Percentiles rank a stretch among this genome's conserved stretches.
phyloP scores from a whole-genome alignment of 2,797 vertebrate species.

The Rhabdomys pumilio region DNA sequence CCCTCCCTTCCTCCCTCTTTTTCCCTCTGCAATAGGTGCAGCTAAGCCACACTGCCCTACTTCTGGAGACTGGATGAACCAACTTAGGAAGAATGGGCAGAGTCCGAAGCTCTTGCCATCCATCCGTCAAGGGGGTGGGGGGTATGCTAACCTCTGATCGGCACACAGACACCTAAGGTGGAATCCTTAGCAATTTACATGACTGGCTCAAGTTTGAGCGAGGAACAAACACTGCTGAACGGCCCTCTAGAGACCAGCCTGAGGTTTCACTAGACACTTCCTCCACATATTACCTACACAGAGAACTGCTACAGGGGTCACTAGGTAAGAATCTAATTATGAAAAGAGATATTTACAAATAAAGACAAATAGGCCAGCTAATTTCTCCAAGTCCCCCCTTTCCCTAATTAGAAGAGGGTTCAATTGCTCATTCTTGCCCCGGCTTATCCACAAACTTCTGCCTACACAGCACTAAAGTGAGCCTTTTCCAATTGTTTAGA shows the following conservation, averaged over 20 bases:
- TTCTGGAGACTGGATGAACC: neutral
- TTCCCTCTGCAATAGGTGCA: neutral
- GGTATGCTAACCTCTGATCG: neutral
- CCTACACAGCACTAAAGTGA: neutral
- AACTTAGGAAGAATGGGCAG: neutral
- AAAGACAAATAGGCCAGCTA: neutral
- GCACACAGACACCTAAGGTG: fast-evolving
- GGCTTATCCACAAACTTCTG: neutral
- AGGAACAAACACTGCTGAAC: neutral
- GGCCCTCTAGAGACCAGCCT: neutral
- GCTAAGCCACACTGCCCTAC: neutral
- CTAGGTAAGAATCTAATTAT: neutral
- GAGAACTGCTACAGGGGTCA: neutral
- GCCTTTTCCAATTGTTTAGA: constrained; percentile 51
- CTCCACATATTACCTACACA: neutral
- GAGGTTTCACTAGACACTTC: neutral
- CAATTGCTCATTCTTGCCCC: neutral
- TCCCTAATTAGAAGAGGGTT: constrained; percentile 1
- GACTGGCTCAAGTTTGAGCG: neutral
- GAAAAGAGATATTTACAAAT: neutral
- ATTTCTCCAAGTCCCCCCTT: neutral
- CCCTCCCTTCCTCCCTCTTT: neutral
- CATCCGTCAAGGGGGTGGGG: neutral
- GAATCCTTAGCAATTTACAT: neutral
- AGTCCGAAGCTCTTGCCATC: neutral